Percentiles rank a stretch among this genome's conserved stretches.
Conservation (phyloP, 2,888 invertebrate genomes). For the Theodoxus fluviatilis region DNA sequence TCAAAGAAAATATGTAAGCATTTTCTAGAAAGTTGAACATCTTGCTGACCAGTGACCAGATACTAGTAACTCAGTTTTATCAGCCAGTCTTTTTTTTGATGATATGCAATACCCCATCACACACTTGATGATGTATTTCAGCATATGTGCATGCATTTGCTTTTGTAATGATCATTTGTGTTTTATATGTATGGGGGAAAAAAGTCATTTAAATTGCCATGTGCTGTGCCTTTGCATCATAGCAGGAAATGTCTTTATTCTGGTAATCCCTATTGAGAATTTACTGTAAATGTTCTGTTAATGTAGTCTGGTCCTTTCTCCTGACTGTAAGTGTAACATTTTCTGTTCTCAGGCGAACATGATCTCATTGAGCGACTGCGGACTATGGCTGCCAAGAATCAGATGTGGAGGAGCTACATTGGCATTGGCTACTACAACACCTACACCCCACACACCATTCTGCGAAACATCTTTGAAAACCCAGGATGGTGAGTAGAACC, state of each 20-base stretch:
- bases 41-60: too few species aligned
- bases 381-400: slow-evolving; percentile 74
- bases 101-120: too few species aligned
- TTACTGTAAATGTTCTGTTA: background rate
- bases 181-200: too few species aligned
- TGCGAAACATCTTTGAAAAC: slow-evolving; percentile 97
- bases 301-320: background rate
- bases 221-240: too few species aligned
- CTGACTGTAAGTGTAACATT: background rate
- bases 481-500: slow-evolving; percentile 89
- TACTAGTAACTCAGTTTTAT: too few species aligned
- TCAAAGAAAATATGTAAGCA: too few species aligned
- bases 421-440: slow-evolving; percentile 99
- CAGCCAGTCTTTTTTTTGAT: too few species aligned
- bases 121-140: too few species aligned
- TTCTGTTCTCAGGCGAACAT: slow-evolving; percentile 80
- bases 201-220: too few species aligned
- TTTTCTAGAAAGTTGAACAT: too few species aligned
- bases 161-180: background rate
- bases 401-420: slow-evolving; percentile 94
- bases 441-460: slow-evolving; percentile 91
- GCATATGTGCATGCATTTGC: too few species aligned
- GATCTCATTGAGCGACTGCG: slow-evolving; percentile 74
- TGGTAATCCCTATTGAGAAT: background rate
- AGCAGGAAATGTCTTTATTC: too few species aligned